Evolutionary conservation across 2,113 vertebrate genomes (phyloP).

Genomic region (Butorides virescens): DNA sequence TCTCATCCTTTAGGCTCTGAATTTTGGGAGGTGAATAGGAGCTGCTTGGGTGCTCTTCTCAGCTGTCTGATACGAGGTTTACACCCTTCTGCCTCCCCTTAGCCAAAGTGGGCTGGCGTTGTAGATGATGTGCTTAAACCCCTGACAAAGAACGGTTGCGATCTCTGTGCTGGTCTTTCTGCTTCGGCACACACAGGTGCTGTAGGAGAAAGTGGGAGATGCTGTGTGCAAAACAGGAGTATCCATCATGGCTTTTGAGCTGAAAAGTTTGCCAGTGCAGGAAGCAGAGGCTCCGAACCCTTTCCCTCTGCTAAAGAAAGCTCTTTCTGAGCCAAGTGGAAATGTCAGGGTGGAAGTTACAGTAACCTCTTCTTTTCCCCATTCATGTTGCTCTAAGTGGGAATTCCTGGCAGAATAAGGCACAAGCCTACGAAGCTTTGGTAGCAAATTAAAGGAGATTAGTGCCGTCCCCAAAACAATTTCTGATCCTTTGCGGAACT

Average conservation of each 20-base stretch:
- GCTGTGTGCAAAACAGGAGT: not conserved
- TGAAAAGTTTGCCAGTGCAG: slow-evolving; percentile 6
- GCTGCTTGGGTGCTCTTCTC: not conserved
- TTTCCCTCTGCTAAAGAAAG: not conserved
- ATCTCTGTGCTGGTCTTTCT: not conserved
- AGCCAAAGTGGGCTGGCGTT: not conserved
- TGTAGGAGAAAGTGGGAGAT: not conserved
- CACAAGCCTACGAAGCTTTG: not conserved
- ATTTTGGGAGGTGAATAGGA: not conserved
- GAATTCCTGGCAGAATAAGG: not conserved
- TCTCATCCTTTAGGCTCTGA: not conserved
- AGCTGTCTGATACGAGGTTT: not conserved
- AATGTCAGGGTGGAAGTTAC: slow-evolving; percentile 6
- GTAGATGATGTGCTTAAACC: not conserved
- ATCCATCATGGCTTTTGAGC: not conserved
- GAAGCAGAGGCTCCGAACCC: not conserved
- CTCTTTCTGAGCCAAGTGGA: not conserved
- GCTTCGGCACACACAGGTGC: not conserved
- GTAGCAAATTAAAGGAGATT: not conserved
- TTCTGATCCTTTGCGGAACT: not conserved
- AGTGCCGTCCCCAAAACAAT: not conserved
- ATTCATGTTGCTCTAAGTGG: not conserved
- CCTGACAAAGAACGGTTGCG: not conserved
- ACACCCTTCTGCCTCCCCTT: not conserved
- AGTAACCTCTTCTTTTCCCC: not conserved